Evolutionary conservation across 1,140 invertebrate genomes (phyloP), one percentile per base, ranked within the genome.

Genomic region (Rhyzopertha dominica): DNA sequence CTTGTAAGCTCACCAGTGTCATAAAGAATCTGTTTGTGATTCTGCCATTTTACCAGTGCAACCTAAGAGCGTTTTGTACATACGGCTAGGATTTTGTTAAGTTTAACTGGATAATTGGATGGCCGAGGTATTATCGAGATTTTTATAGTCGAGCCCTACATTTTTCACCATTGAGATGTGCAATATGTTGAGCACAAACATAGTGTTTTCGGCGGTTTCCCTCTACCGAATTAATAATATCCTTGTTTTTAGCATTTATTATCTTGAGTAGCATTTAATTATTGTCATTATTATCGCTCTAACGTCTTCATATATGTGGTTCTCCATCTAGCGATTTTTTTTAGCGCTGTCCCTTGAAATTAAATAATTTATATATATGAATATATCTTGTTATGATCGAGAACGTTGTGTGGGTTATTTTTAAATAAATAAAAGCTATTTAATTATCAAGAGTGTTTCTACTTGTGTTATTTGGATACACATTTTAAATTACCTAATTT

Each of bases 401-500:
- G 41, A 59, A 47, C 54, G 49, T 61, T 59, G 57, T 63, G 59
- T 61, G 59, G 56, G 61, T 63, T 63, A 63, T 61, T 63, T 63
- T 61, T 61, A 59, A 63, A 62, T 56, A 59, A 60, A 61, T 60
- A 63, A 44, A 20, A 44, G n/a, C n/a, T n/a, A n/a, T n/a, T n/a
- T 43, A 42, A 32, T 5, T 4, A 32, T 17, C 19, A 26, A 9
- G 12, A 8, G 8, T 8, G 8, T 26, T 9, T 26, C 9, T 26
- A 8, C 25, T 26, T 26, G 25, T 26, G 9, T 26, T 26, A 26
- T 29, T 29, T 29, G 16, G 12, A 13, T 29, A 29, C 12, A 29
- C 16, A 5, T n/a, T 29, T 9, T 9, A 26, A 26, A 9, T 26
- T 1, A 9, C 9, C 9, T 29, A 29, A n/a, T 29, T 29, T 13